Conservation (phyloP, 2,113 vertebrate genomes). For the Pampusana beccarii region DNA sequence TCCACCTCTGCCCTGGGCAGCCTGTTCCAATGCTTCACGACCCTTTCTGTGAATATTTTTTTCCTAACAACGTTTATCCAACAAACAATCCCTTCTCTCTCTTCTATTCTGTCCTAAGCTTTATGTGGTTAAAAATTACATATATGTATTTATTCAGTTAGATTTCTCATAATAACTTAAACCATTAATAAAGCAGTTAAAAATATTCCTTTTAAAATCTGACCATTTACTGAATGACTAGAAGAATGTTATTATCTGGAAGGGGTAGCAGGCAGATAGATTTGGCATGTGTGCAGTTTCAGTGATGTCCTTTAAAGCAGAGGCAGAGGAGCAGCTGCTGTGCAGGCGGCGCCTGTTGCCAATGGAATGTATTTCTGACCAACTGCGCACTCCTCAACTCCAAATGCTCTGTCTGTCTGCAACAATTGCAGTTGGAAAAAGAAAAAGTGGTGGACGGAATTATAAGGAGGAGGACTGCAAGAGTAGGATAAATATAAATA, state of each 20-base stretch:
- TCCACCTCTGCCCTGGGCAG: too few species aligned
- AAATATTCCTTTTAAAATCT: background rate
- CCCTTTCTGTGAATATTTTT: too few species aligned
- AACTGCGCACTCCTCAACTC: background rate
- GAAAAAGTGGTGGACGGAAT: background rate
- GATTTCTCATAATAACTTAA: background rate
- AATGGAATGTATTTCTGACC: background rate
- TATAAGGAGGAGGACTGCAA: background rate
- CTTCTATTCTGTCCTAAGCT: background rate
- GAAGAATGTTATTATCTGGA: background rate
- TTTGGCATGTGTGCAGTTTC: background rate
- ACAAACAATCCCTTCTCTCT: background rate
- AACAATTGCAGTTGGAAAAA: background rate
- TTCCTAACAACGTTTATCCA: too few species aligned
- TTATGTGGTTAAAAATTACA: background rate
- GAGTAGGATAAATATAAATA: background rate
- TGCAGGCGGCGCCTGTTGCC: background rate
- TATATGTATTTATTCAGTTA: background rate
- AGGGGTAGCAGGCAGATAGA: background rate
- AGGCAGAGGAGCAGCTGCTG: conserved; percentile 10
- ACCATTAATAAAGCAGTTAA: background rate
- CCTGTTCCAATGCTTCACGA: too few species aligned
- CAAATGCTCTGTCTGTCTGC: background rate
- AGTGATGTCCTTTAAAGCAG: background rate
- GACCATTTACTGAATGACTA: background rate